Base-by-base conservation (phyloP, 2,113 vertebrate species). In the Serranochromis macrocephalus region DNA sequence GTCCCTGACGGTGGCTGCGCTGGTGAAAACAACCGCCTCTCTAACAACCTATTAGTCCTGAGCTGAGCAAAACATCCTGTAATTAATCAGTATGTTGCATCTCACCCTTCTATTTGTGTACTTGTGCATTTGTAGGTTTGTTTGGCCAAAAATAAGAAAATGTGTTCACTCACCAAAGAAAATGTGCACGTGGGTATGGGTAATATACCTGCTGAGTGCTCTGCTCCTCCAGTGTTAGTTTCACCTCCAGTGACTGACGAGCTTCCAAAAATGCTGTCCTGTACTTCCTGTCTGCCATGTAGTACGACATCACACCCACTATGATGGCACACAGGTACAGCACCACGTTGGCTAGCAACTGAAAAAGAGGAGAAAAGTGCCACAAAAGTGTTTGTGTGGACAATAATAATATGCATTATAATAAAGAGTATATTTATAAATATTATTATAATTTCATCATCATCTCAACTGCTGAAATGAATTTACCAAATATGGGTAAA, bases 221-320 rank as follows among this genome's bases (percentile, higher is more conserved):
- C 94, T 99, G 98, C 42, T 99, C 98, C 92, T 99, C 98, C 88
- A 99, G 94, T 55, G 98, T 98, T 92, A 99, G 96, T 96, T 98
- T 99, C 92, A 99, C 98, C 94, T 99, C 97, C 8, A 99, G 97
- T 2, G 98, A 99, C 92, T 99, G 98, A 54, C 98, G 97, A 0
- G 98, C 98, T 92, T 99, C 98, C 21, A 98, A 92, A 94, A 99
- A 99, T 51, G 98, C 98, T 31, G 97, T 98, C 83, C 98, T 97
- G 96, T 99, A 98, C 90, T 98, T 98, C 81, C 98, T 97, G 94
- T 99, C 98, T 0, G 98, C 97, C 98, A 99, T 99, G 95, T 98
- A 98, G 94, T 97, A 99, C 1, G 98, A 98, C 96, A 98, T 97
- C 94, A 97, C 91, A 5, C 98, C 98, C 91, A 98, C 97, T 1